Evolutionary conservation across 2,113 vertebrate species (phyloP), one percentile per base, ranked within the genome.

Genomic region (Hippoglossus stenolepis): DNA sequence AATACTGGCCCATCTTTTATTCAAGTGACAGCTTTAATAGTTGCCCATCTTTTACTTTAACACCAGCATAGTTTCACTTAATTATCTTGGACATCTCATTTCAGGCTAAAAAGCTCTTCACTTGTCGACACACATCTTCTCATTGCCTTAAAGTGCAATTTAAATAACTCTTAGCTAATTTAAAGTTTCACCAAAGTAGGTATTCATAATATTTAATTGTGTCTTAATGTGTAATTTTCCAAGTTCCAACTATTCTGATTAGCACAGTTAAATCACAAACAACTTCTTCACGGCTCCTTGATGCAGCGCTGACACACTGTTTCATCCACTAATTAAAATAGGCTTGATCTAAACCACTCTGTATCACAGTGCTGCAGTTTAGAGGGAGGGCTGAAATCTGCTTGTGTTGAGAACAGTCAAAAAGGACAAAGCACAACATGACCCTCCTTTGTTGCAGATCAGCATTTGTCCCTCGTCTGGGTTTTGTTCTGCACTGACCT

Each of bases 151-250:
- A 43, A 43, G 10, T 43, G 62, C 70, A 49, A 65, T 38, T 18
- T 45, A 73, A 73, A 87, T 74, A 61, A 61, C 75, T 38, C 9
- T 61, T 40, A 38, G 80, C 75, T 83, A 57, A 87, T 83, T 84
- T 68, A 68, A 82, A 89, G 74, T 77, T 90, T n/a, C 3, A 53
- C 47, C 70, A 65, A 77, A 91, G 75, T 3, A 18, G 1, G 66
- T 31, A 85, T 67, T 86, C 66, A 73, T 73, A 75, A 82, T 59
- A 84, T 88, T 70, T 76, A 83, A 82, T 70, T 70, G 73, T 67
- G 75, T 83, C 77, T 78, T 90, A 82, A 85, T 85, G 79, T 82
- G 72, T 73, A 87, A 90, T 84, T 90, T 80, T 80, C 62, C 60
- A 47, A 83, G 49, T 78, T 85, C 65, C 62, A 82, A 79, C 83